Evolutionary conservation across 2,113 vertebrate species (phyloP).

Genomic region (Poecile atricapillus): DNA sequence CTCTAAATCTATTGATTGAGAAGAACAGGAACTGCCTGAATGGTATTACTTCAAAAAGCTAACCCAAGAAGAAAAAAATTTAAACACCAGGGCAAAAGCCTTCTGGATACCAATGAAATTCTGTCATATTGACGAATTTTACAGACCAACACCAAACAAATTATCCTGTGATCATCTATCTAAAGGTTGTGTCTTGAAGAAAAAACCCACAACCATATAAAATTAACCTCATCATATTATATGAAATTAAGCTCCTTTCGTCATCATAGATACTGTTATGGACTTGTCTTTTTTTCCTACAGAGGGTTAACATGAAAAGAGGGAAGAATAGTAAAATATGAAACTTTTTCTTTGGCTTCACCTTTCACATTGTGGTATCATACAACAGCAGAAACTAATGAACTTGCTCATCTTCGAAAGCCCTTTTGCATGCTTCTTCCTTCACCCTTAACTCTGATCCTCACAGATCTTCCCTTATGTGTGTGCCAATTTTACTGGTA

Average conservation of each 20-base stretch:
- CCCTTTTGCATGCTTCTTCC: conserved; percentile 2
- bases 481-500: not conserved
- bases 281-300: not conserved
- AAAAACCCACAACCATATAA: not conserved
- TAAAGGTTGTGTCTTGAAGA: not conserved
- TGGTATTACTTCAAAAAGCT: not conserved
- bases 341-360: conserved; percentile 14
- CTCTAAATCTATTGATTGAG: not conserved
- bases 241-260: not conserved
- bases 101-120: not conserved
- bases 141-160: not conserved
- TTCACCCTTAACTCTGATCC: conserved; percentile 20
- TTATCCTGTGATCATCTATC: not conserved
- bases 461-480: not conserved
- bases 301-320: not conserved
- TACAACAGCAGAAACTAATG: not conserved
- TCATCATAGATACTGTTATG: not conserved
- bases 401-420: conserved; percentile 12
- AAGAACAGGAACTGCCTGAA: not conserved
- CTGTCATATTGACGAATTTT: not conserved
- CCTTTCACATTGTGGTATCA: not conserved
- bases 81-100: not conserved
- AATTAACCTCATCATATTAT: not conserved
- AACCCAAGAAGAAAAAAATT: not conserved
- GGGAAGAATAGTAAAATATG: not conserved